phyloP scores from a whole-genome alignment of 53 echinoderm and acorn worm species.

The Stichopus horrens region DNA sequence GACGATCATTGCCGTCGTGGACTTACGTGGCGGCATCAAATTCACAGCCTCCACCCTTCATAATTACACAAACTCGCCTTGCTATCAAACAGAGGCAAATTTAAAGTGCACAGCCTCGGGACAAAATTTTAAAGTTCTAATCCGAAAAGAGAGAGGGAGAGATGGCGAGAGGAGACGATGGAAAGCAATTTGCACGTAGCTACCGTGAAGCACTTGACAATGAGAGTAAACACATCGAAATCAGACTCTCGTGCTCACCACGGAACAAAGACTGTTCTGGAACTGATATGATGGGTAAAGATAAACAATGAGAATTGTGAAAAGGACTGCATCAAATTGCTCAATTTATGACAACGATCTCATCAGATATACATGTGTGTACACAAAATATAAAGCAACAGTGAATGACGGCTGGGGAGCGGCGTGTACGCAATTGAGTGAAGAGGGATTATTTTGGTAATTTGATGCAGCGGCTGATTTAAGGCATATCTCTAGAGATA shows the following conservation, averaged over 20 bases:
- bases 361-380: no score
- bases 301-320: background rate
- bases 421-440: no score
- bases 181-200: background rate
- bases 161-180: background rate
- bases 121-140: constrained; percentile 10
- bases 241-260: background rate
- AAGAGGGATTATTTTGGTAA: no score
- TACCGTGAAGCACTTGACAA: background rate
- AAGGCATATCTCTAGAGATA: no score
- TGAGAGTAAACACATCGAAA: background rate
- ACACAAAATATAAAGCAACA: no score
- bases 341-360: background rate
- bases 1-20: background rate
- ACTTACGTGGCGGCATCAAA: constrained; percentile 7
- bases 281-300: background rate
- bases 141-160: background rate
- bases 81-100: constrained; percentile 1
- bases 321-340: background rate
- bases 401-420: no score
- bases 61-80: constrained; percentile 24
- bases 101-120: constrained; percentile 6
- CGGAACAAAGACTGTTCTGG: background rate
- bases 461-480: no score
- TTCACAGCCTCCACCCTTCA: constrained; percentile 36